phyloP scores from a whole-genome alignment of 2,797 vertebrate species.

The Schizopygopsis malacanthus region DNA sequence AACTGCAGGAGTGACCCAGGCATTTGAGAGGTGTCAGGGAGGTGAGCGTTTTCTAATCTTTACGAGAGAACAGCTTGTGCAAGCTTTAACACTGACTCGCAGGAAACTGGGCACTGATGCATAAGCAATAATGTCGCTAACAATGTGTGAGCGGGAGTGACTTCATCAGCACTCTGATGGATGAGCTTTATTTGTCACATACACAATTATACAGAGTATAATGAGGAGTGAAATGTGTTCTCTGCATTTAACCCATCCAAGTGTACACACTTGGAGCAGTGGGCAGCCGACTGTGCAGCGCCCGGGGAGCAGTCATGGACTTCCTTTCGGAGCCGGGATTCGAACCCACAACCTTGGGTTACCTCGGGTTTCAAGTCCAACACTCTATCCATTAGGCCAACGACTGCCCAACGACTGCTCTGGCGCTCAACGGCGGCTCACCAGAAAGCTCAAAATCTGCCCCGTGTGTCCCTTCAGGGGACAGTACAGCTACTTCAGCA shows the following conservation, averaged over 20 bases:
- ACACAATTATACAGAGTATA: too few relatives aligned
- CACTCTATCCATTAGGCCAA: too few relatives aligned
- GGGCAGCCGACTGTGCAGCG: too few relatives aligned
- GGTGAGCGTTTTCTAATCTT: slow-evolving; percentile 43
- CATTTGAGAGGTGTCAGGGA: slow-evolving; percentile 47
- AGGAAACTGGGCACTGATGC: slow-evolving; percentile 47
- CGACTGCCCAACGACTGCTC: too few relatives aligned
- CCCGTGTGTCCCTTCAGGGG: not conserved
- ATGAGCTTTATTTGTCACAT: too few relatives aligned
- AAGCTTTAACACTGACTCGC: slow-evolving; percentile 48
- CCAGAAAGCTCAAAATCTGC: slow-evolving; percentile 28
- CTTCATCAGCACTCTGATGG: slow-evolving; percentile 43
- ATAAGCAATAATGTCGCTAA: slow-evolving; percentile 39
- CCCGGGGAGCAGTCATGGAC: too few relatives aligned
- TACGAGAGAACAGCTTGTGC: slow-evolving; percentile 44
- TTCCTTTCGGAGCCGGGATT: too few relatives aligned
- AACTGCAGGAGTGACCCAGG: slow-evolving; percentile 55
- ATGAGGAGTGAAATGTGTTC: too few relatives aligned
- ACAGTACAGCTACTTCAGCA: slow-evolving; percentile 8
- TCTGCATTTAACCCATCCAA: too few relatives aligned
- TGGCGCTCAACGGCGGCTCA: not conserved
- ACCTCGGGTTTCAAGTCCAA: too few relatives aligned
- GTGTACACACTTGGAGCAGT: too few relatives aligned
- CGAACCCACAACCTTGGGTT: too few relatives aligned
- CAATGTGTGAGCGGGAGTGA: slow-evolving; percentile 34